Percentiles rank a stretch among this genome's conserved stretches.
Conservation (phyloP, 2,113 vertebrate species). For the Brachypteracias leptosomus region DNA sequence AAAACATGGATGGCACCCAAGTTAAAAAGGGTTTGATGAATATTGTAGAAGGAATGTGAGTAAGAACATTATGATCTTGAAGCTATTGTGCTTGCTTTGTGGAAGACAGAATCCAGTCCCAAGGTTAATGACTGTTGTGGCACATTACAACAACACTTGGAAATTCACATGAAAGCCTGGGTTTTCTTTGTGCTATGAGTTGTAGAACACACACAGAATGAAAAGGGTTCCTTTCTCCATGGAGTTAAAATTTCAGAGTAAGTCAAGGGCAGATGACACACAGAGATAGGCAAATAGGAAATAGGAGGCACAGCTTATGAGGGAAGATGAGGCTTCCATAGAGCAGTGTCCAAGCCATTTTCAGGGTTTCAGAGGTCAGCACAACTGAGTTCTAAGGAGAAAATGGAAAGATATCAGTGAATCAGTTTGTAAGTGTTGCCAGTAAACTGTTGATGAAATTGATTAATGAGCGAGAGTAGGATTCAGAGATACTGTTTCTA, state of each 20-base stretch:
- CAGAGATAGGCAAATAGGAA: not conserved
- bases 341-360: not conserved
- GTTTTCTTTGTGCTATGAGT: not conserved
- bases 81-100: not conserved
- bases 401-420: not conserved
- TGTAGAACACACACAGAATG: not conserved
- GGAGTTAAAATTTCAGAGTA: not conserved
- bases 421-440: not conserved
- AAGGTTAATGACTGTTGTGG: slow-evolving; percentile 37
- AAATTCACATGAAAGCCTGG: not conserved
- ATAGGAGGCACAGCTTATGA: not conserved
- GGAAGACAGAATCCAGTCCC: not conserved
- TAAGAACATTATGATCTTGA: slow-evolving; percentile 32
- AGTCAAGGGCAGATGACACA: not conserved
- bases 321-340: not conserved
- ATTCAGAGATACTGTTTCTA: not conserved
- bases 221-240: not conserved
- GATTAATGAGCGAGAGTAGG: not conserved
- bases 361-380: not conserved
- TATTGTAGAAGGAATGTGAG: slow-evolving; percentile 19
- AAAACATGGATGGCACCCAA: slow-evolving; percentile 39
- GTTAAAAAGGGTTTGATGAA: slow-evolving; percentile 23
- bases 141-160: not conserved
- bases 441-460: not conserved
- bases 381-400: not conserved